Evolutionary conservation across 2,113 vertebrate genomes (phyloP), one percentile per base, ranked within the genome.

Genomic region (Garra rufa): DNA sequence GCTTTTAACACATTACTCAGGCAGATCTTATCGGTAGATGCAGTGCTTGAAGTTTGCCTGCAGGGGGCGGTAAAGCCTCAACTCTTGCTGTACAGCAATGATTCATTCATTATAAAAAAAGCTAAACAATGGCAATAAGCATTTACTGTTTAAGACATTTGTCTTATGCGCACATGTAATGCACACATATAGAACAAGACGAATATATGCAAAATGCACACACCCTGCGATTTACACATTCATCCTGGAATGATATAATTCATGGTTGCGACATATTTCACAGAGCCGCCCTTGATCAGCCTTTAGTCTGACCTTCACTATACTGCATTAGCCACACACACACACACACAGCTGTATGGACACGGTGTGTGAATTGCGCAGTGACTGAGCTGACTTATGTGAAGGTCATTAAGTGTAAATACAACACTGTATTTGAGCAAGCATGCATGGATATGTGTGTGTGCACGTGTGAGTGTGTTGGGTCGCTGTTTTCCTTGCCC

Each of bases 61-160:
- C 77, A 80, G 77, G 26, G 78, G 77, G 77, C 59, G 30, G 61
- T 80, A 48, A 75, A 46, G 15, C 26, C 5, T 55, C 14, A 61
- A 11, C 6, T 46, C 41, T 46, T 11, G 4, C 52, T 61, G 13
- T 59, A 24, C 38, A 19, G 13, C 9, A 44, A 67, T 30, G 43
- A n/a, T 81, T n/a, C 2, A 10, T 43, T 70, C 19, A 24, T n/a
- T 41, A 24, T 3, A 70, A 43, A 43, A 14, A 30, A 3, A 26
- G 59, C 24, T 3, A 44, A 44, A 44, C 26, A 70, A 21, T 3
- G 19, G n/a, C 9, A 13, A 43, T 70, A 57, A 26, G 13, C 14
- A 43, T 38, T 69, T 69, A 38, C 8, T 38, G 34, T 24, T 43
- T 41, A 24, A 17, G 17, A 38, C 13, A 8, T 77, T 10, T 10